Base-by-base conservation (phyloP, 1,140 invertebrate species). In the Brachionus koreanus region DNA sequence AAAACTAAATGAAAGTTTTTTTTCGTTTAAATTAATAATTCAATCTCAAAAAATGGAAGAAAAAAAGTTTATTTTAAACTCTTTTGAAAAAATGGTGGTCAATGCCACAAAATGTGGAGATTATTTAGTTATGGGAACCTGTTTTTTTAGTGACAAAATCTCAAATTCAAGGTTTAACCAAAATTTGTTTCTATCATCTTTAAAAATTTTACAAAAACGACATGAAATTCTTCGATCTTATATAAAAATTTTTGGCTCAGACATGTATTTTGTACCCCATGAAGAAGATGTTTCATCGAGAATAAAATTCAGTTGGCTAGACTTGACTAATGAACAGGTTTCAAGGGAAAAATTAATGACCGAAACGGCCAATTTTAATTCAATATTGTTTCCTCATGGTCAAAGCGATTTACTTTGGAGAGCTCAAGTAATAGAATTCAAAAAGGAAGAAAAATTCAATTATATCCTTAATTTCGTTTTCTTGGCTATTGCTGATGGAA, bases 31-130 rank as follows among this genome's bases (percentile, higher is more conserved):
- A 49, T 13, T 57, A 7, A 57, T 57, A 19, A 19, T n/a, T n/a
- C n/a, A 7, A 9, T 23, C 3, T 29, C 9, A 57, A 57, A 57
- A 57, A 57, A 57, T 57, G 49, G 29, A 37, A 69, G 7, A 69
- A 39, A 69, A 37, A 37, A 33, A 25, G n/a, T 39, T 16, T 16
- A 69, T 69, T 12, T 39, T 69, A 16, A 69, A 69, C 37, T 39
- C 65, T 39, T 69, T 69, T 39, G 69, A 74, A 74, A 74, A 74
- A 74, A 74, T 74, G 69, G 39, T 74, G 6, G 23, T 74, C 23
- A 74, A 74, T 46, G 69, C 39, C 16, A 43, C 39, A 19, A 33
- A 25, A 46, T 74, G 39, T 74, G 69, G 69, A 19, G 69, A 74
- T 10, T 74, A 46, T 46, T 46, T 74, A 42, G 69, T 74, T 9